Evolutionary conservation across 2,888 invertebrate species (phyloP), one percentile per base, ranked within the genome.

Genomic region (Parascotia fuliginaria): DNA sequence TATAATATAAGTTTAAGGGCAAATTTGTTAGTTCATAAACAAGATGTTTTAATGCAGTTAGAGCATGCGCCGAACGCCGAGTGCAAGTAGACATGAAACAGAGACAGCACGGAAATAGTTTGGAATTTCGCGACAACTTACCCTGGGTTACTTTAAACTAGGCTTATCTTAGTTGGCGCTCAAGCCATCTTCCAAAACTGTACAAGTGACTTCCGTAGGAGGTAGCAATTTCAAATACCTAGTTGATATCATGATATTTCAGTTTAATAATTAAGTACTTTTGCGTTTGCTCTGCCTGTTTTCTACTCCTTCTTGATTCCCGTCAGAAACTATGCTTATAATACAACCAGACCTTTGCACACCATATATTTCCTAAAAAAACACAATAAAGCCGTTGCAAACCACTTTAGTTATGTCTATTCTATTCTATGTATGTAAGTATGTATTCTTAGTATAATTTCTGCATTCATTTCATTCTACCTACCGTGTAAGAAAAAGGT

Each of bases 151-250:
- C 58, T 64, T 61, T 66, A 64, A 61, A 61, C 54, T 40, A 49
- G 48, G 68, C 73, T 80, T 80, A 80, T 81, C 80, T 77, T 53
- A 48, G 42, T 46, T 51, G 57, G 63, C 73, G 68, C 60, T 61
- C 54, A 61, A 55, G 63, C 63, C 46, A 39, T 42, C 64, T 61
- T 55, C 58, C 62, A 55, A 58, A 65, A 45, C 58, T 53, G 61
- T 55, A 49, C 41, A 58, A 50, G 44, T 56, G 42, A 61, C 60
- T 68, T 63, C 52, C 47, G 66, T 43, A 49, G 50, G 58, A 78
- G 55, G 31, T 39, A 19, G 37, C 38, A 46, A 56, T 53, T 40
- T 46, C 16, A 12, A 42, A 51, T 51, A 39, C 41, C 48, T 51
- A 39, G 40, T 45, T 60, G 51, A 3, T 14, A 24, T 7, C n/a